These are phyloP conservation scores for Acanthacorydalis orientalis DNA, from an alignment of 2,888 invertebrate species.

Conservation along the genomic window DNA sequence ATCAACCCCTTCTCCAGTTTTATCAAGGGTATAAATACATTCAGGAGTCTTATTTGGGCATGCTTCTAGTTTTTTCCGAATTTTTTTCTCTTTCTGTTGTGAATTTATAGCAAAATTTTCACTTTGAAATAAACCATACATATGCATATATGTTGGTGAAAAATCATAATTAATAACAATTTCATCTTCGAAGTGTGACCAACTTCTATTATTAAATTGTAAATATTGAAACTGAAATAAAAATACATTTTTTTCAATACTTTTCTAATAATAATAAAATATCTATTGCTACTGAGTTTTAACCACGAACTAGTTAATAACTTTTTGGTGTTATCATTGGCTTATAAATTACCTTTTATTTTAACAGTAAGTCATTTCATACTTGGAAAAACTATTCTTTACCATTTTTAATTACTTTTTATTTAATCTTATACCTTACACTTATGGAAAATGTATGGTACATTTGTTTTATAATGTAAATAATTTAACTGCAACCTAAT, in stretches of 20 bases:
- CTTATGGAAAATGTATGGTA: too few relatives aligned
- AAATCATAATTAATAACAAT: slow-evolving; percentile 18
- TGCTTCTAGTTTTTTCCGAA: slow-evolving; percentile 19
- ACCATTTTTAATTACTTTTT: too few relatives aligned
- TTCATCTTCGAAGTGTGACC: slow-evolving; percentile 18
- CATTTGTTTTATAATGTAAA: not conserved
- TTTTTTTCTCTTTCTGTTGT: slow-evolving; percentile 13
- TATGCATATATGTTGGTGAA: slow-evolving; percentile 21
- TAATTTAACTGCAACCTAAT: too few relatives aligned
- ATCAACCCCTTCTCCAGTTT: slow-evolving; percentile 35
- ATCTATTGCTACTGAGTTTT: too few relatives aligned
- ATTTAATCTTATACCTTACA: too few relatives aligned
- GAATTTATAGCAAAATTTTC: slow-evolving; percentile 18
- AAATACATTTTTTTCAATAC: not conserved
- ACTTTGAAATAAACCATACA: slow-evolving; percentile 31
- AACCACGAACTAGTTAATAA: too few relatives aligned
- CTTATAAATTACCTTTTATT: too few relatives aligned
- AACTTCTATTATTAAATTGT: not conserved
- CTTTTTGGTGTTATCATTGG: too few relatives aligned
- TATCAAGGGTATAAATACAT: slow-evolving; percentile 30
- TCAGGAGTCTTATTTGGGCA: slow-evolving; percentile 32
- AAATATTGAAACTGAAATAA: too few relatives aligned
- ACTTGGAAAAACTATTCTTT: too few relatives aligned
- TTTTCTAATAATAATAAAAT: too few relatives aligned
- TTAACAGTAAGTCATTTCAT: too few relatives aligned